These are phyloP conservation scores for Clamator glandarius DNA, from an alignment of 2,797 vertebrate species.

Conservation along the genomic window DNA sequence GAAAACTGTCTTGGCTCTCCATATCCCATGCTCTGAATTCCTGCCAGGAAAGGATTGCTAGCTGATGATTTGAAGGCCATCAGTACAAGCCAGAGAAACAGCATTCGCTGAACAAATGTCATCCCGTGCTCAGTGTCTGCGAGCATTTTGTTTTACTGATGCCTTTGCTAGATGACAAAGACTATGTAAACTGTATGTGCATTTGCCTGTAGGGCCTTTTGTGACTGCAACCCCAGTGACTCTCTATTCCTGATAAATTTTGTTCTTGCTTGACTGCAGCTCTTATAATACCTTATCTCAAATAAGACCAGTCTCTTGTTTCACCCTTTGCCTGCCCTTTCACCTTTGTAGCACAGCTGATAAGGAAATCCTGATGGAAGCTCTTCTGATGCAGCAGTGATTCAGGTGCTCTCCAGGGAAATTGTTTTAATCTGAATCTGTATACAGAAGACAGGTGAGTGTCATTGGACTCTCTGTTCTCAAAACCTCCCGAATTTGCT, in stretches of 20 bases:
- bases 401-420: not conserved
- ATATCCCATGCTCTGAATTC: not conserved
- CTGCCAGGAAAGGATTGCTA: not conserved
- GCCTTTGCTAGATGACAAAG: not conserved
- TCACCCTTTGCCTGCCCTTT: not conserved
- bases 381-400: not conserved
- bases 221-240: not conserved
- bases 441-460: not conserved
- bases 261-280: not conserved
- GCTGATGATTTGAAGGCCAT: not conserved
- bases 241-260: not conserved
- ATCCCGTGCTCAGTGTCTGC: not conserved
- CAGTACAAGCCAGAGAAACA: not conserved
- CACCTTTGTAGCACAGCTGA: not conserved
- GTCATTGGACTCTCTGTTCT: not conserved
- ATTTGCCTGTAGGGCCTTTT: not conserved
- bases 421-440: not conserved
- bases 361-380: not conserved
- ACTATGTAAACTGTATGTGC: rapidly evolving
- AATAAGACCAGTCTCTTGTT: not conserved
- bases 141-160: not conserved
- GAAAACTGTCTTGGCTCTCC: not conserved
- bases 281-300: not conserved
- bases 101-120: not conserved
- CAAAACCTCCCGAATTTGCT: rapidly evolving